These are phyloP conservation scores for Montipora foliosa DNA, from an alignment of 64 coral and sea anemone genomes.

Conservation along the genomic window DNA sequence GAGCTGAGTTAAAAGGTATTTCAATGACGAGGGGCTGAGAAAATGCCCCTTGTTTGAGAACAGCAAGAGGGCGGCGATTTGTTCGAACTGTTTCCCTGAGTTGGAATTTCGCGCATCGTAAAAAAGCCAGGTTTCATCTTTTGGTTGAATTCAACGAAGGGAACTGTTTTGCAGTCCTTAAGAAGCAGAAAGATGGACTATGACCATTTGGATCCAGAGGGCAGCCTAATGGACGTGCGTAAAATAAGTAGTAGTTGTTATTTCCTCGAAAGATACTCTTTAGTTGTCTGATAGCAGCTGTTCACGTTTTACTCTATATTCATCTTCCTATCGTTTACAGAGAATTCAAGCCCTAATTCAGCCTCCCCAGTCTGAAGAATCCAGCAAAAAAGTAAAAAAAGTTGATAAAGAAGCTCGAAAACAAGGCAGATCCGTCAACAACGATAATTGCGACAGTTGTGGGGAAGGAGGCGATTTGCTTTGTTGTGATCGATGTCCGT, in stretches of 20 bases:
- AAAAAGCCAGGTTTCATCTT: background rate
- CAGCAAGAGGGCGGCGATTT: conserved; percentile 36
- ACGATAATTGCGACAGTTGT: conserved; percentile 98
- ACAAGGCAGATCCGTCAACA: conserved; percentile 87
- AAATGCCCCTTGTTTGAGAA: conserved; percentile 24
- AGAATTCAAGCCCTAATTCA: conserved; percentile 99
- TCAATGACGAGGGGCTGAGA: conserved; percentile 22
- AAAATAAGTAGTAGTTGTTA: conserved; percentile 26
- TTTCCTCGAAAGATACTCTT: conserved; percentile 55
- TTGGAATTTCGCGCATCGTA: conserved; percentile 18
- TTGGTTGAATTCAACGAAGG: background rate
- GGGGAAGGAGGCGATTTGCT: conserved; percentile 98
- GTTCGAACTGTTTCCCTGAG: conserved; percentile 43
- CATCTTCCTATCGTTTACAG: conserved; percentile 70
- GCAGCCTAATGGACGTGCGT: conserved; percentile 96
- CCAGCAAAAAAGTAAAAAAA: conserved; percentile 72
- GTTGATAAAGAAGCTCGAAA: conserved; percentile 91
- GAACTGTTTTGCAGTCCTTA: background rate
- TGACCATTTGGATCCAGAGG: conserved; percentile 94
- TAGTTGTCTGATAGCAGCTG: conserved; percentile 28
- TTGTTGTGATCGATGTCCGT: conserved; percentile 96
- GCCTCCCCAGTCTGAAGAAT: conserved; percentile 83
- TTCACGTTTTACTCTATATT: conserved; percentile 27
- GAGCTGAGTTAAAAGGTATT: conserved; percentile 15
- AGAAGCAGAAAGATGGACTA: conserved; percentile 78